Conservation (phyloP, 2,888 invertebrate genomes). For the Gandaritis pyraliata region DNA sequence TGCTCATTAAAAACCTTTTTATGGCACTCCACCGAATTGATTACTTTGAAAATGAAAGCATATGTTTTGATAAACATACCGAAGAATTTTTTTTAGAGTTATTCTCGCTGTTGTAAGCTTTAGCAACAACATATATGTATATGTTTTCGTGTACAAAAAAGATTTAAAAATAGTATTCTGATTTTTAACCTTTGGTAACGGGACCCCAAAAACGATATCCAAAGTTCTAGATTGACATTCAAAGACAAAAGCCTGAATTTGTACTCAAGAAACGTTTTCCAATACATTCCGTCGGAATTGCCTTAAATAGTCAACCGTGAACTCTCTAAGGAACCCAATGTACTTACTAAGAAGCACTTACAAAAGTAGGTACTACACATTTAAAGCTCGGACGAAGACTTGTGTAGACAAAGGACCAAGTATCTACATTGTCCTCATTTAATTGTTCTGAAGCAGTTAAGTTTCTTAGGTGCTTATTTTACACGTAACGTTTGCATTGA, state of each 20-base stretch:
- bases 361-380: slow-evolving; percentile 29
- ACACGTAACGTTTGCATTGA: slow-evolving; percentile 34
- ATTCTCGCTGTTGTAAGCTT: too few species aligned
- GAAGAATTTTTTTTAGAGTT: too few species aligned
- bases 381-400: slow-evolving; percentile 36
- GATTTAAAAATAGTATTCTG: too few species aligned
- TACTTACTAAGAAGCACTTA: slow-evolving; percentile 17
- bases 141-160: too few species aligned
- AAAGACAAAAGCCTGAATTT: slow-evolving; percentile 2
- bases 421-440: slow-evolving; percentile 40
- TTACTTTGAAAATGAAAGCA: too few species aligned
- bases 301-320: background rate
- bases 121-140: too few species aligned
- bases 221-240: background rate
- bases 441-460: slow-evolving; percentile 45
- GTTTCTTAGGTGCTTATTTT: slow-evolving; percentile 44
- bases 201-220: too few species aligned
- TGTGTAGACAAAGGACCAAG: slow-evolving; percentile 32
- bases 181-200: too few species aligned
- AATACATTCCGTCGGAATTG: background rate
- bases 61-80: too few species aligned
- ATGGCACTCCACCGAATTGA: too few species aligned
- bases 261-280: background rate
- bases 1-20: too few species aligned
- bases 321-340: slow-evolving; percentile 4